A percentile compares a stretch with the other conserved stretches of the same genome.
phyloP scores from a whole-genome alignment of 2,888 invertebrate genomes.

The Mesorhabditis belari region DNA sequence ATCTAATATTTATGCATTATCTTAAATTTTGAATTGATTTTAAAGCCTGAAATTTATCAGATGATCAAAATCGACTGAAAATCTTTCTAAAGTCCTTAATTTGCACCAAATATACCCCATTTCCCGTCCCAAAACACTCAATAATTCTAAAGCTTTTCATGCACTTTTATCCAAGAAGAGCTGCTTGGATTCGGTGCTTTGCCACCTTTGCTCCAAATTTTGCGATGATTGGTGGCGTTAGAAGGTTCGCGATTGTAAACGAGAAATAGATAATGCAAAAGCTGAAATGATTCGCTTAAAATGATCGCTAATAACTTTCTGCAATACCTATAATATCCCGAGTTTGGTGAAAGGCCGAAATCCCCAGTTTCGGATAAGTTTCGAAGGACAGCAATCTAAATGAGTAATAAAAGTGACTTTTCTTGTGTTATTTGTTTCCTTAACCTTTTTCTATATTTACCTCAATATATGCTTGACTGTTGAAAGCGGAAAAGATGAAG shows the following conservation, averaged over 20 bases:
- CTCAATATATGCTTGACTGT: slow-evolving; percentile 77
- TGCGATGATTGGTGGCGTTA: slow-evolving; percentile 81
- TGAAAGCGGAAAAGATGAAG: slow-evolving; percentile 93
- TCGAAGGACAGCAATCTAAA: slow-evolving; percentile 22
- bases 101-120: no score
- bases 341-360: slow-evolving; percentile 29
- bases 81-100: no score
- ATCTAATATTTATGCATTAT: no score
- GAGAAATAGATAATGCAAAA: slow-evolving; percentile 84
- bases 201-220: slow-evolving; percentile 76
- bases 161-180: no score
- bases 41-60: background rate
- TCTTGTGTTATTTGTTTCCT: background rate
- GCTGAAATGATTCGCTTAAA: slow-evolving; percentile 56
- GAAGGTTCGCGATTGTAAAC: slow-evolving; percentile 84
- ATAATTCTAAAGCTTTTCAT: no score
- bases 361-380: slow-evolving; percentile 78
- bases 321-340: slow-evolving; percentile 45
- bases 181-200: no score
- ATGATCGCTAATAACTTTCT: background rate
- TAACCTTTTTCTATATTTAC: slow-evolving; percentile 58
- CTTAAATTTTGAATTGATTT: no score
- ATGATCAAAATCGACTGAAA: no score
- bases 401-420: background rate
- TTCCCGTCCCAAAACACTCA: no score